A percentile compares a stretch with the other conserved stretches of the same genome.
phyloP scores from a whole-genome alignment of 2,113 vertebrate species.

The Pan troglodytes region NHGRI_mPanTro3-v2.1_pri NC_072421.2:66336001-66336500 shows the following conservation, averaged over 20 bases:
- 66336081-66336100: background rate
- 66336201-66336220: background rate
- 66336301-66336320: background rate
- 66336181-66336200: background rate
- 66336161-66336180: background rate
- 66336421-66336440: too few species aligned
- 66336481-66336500: too few species aligned
- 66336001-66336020: background rate
- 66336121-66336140: background rate
- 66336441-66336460: too few species aligned
- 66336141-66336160: background rate
- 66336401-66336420: background rate
- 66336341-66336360: background rate
- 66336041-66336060: background rate
- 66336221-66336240: background rate
- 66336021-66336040: background rate
- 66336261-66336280: too few species aligned
- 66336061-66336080: background rate
- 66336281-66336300: background rate
- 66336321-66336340: background rate
- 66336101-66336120: background rate
- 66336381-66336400: background rate
- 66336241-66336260: background rate
- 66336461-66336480: too few species aligned
- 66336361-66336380: background rate